Conservation (phyloP, 2,113 vertebrate species). For the Mustela lutreola region DNA sequence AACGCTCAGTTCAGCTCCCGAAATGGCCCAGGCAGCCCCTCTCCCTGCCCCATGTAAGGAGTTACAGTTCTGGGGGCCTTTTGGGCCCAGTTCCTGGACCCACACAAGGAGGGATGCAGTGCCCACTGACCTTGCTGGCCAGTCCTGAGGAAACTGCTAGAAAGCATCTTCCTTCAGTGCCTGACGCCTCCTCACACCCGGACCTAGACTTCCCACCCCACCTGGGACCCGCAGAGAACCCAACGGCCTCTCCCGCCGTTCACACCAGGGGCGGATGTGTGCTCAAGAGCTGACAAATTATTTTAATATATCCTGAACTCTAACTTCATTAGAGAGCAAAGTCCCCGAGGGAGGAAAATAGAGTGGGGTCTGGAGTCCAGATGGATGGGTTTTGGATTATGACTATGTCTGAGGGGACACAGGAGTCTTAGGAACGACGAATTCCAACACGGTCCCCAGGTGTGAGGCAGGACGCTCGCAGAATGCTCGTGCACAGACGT, state of each 20-base stretch:
- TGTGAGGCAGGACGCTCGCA: fast-evolving
- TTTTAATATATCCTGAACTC: constrained; percentile 68
- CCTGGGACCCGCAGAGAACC: background rate
- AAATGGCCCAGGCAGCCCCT: background rate
- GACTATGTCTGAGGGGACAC: background rate
- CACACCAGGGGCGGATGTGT: background rate
- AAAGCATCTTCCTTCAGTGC: background rate
- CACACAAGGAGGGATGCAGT: background rate
- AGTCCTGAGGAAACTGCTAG: background rate
- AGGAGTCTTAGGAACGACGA: background rate
- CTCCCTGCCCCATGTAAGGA: background rate
- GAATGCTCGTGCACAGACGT: background rate
- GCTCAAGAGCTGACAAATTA: constrained; percentile 43
- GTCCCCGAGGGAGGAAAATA: constrained; percentile 2
- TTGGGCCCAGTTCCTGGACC: background rate
- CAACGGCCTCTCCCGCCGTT: background rate
- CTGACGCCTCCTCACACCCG: background rate
- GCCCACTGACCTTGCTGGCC: background rate
- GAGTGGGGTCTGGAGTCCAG: constrained; percentile 13
- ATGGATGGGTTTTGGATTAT: background rate
- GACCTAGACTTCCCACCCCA: fast-evolving
- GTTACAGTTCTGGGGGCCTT: background rate
- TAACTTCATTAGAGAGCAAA: constrained; percentile 52
- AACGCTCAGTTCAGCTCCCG: background rate
- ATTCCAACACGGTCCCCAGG: background rate